Base-by-base conservation (phyloP, 2,113 vertebrate species). In the Coturnix japonica region DNA sequence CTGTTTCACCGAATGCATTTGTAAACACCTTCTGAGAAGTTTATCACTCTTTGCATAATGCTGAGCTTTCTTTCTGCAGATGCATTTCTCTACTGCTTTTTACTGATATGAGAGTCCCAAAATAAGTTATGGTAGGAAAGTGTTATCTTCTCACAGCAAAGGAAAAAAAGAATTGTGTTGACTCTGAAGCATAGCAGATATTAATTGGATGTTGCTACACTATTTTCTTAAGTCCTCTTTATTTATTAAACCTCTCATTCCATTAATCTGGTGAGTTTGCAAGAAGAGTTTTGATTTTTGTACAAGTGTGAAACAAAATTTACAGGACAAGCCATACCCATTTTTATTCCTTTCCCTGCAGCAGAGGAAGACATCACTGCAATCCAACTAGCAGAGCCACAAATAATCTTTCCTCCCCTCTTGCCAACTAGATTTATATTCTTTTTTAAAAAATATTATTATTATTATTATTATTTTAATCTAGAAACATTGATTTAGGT, bases 1-100 rank as follows among this genome's bases (percentile, higher is more conserved):
- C 96, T 95, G 93, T 98, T 97, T 97, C 90, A 91, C 94, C 94
- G 96, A 86, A 96, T 96, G 96, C 94, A 89, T 97, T 97, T 97
- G 96, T 97, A 97, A 97, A 97, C 93, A 97, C 96, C 92, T 96
- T 97, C 92, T 94, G 93, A 97, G 93, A 96, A 95, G 82, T 96
- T 97, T 96, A 97, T 97, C 95, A 96, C 86, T 96, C 93, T 94
- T 93, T 91, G 91, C 95, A 91, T 94, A 94, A 90, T 90, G 87
- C 79, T 93, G 91, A 96, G 93, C 70, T 93, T 96, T 96, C 83
- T 83, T 94, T 95, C 93, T 91, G 54, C 80, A 81, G 95, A 64
- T 91, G 61, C 84, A 75, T 95, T 97, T 94, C 81, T 95, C 63
- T 95, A 70, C 88, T 95, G 72, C 71, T 89, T 85, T 91, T 94